phyloP scores from a whole-genome alignment of 2,113 vertebrate species.

The Thinocorus orbignyianus region DNA sequence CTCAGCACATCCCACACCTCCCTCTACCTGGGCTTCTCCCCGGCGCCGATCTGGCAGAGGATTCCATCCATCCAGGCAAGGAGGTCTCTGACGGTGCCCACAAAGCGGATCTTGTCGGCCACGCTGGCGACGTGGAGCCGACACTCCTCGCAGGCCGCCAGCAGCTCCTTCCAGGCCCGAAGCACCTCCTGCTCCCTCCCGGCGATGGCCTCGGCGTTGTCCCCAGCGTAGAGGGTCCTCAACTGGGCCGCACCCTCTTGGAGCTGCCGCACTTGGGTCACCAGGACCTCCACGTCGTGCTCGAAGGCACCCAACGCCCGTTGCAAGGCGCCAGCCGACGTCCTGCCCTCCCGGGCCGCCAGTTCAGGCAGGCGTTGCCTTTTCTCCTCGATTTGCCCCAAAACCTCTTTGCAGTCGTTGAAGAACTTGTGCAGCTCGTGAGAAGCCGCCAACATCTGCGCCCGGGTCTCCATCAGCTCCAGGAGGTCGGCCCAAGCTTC shows the following conservation, averaged over 20 bases:
- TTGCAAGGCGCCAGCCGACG: slow-evolving; percentile 84
- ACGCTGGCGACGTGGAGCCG: slow-evolving; percentile 89
- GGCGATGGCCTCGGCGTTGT: slow-evolving; percentile 91
- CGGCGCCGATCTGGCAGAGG: slow-evolving; percentile 87
- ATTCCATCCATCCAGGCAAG: slow-evolving; percentile 93
- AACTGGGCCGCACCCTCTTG: slow-evolving; percentile 93
- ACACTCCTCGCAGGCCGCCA: slow-evolving; percentile 89
- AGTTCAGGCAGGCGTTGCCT: slow-evolving; percentile 85
- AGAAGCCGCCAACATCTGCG: slow-evolving; percentile 91
- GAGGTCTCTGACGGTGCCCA: slow-evolving; percentile 84
- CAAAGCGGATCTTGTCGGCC: slow-evolving; percentile 90
- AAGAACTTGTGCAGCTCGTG: slow-evolving; percentile 96
- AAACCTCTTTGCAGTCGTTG: slow-evolving; percentile 87
- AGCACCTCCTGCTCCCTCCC: slow-evolving; percentile 90
- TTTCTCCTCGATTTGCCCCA: slow-evolving; percentile 90
- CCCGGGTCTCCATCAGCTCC: slow-evolving; percentile 93
- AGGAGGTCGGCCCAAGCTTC: slow-evolving; percentile 95
- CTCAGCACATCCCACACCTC: fast-evolving
- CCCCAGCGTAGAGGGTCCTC: slow-evolving; percentile 91
- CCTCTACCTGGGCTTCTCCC: slow-evolving; percentile 90
- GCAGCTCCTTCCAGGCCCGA: slow-evolving; percentile 89
- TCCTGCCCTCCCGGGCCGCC: slow-evolving; percentile 75
- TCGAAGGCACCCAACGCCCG: slow-evolving; percentile 88
- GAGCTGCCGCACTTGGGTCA: slow-evolving; percentile 88
- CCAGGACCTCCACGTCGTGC: slow-evolving; percentile 91